Conservation (phyloP, 35 echinoderm and acorn worm species). For the Ophiothrix spiculata region DNA sequence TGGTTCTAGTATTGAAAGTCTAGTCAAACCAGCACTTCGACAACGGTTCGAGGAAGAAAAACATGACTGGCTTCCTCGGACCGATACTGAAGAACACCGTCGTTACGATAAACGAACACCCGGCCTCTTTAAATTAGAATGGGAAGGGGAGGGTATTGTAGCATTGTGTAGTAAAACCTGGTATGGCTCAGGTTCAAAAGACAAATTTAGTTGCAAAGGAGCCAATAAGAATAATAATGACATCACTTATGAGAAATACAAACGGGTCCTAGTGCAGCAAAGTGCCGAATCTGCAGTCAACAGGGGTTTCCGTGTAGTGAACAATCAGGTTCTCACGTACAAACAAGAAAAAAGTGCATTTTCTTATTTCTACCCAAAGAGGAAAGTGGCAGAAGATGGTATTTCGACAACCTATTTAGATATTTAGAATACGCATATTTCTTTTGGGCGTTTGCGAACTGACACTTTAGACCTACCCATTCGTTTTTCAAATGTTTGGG, state of each 20-base stretch:
- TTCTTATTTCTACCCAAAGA: neutral
- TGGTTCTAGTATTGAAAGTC: neutral
- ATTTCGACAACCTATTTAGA: neutral
- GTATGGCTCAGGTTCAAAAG: constrained; percentile 18
- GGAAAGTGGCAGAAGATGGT: neutral
- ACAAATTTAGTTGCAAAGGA: constrained; percentile 24
- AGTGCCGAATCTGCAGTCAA: neutral
- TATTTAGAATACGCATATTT: neutral
- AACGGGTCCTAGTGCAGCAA: neutral
- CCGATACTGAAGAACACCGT: neutral
- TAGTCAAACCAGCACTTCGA: constrained; percentile 24
- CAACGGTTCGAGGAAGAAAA: neutral
- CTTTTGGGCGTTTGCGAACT: no score
- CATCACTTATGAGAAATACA: neutral
- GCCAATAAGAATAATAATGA: neutral
- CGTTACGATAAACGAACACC: constrained; percentile 21
- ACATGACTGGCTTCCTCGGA: neutral
- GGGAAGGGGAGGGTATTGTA: constrained; percentile 48
- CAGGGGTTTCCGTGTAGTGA: neutral
- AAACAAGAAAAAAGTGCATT: neutral
- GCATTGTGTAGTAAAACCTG: constrained; percentile 30
- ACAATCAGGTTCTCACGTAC: neutral
- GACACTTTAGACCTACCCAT: no score
- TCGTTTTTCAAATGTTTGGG: no score
- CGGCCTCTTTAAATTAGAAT: constrained; percentile 40